A percentile compares a stretch with the other conserved stretches of the same genome.
These are phyloP conservation scores for Porites cylindrica DNA, from an alignment of 92 coral and sea anemone genomes.

Conservation along the genomic window DNA sequence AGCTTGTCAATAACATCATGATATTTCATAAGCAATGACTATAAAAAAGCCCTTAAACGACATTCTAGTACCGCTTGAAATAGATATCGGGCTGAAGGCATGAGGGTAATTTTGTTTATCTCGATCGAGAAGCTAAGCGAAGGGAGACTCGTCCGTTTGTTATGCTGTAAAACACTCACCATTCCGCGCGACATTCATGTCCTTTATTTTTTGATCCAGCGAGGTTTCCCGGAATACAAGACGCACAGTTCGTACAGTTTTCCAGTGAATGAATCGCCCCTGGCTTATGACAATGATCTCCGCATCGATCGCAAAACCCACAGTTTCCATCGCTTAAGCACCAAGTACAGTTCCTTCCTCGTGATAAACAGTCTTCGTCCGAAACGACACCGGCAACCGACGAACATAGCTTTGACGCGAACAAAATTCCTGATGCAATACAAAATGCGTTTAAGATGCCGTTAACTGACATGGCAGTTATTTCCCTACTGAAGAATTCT, in stretches of 20 bases:
- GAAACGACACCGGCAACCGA: constrained; percentile 56
- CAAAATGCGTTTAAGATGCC: constrained; percentile 48
- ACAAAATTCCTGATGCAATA: constrained; percentile 44
- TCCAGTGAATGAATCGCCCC: constrained; percentile 87
- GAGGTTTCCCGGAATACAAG: constrained; percentile 95
- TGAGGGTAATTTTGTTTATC: not conserved
- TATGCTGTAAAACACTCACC: constrained; percentile 61
- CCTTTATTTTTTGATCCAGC: constrained; percentile 80
- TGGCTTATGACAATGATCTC: constrained; percentile 94
- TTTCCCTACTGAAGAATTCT: not conserved
- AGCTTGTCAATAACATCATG: not conserved
- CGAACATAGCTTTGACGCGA: constrained; percentile 62
- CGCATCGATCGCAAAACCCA: constrained; percentile 98
- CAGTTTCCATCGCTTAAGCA: constrained; percentile 98
- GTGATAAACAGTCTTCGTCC: constrained; percentile 74
- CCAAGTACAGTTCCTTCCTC: constrained; percentile 96
- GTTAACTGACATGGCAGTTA: constrained; percentile 6
- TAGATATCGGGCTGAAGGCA: not conserved
- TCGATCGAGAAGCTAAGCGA: not conserved
- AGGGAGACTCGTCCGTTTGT: not conserved
- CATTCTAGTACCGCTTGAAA: not conserved
- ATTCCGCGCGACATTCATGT: constrained; percentile 80
- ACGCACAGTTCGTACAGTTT: constrained; percentile 96
- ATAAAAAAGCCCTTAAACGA: not conserved
- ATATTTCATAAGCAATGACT: not conserved